phyloP scores from a whole-genome alignment of 2,113 vertebrate genomes.

The Penelope pileata region DNA sequence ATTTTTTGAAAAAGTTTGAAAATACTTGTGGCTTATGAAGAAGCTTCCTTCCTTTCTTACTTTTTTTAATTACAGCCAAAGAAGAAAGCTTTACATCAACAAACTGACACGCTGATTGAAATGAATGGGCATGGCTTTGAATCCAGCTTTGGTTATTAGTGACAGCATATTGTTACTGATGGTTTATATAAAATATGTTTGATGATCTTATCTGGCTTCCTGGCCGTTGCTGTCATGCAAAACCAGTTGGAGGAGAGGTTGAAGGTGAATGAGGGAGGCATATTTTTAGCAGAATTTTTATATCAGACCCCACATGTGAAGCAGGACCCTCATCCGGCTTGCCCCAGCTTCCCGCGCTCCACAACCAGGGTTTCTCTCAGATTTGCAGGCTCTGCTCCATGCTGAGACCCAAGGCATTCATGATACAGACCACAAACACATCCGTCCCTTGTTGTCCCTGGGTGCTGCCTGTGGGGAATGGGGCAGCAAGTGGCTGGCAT shows the following conservation, averaged over 20 bases:
- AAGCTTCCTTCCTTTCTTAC: background rate
- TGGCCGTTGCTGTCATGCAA: background rate
- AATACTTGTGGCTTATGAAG: background rate
- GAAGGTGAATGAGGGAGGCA: background rate
- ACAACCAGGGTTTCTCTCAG: background rate
- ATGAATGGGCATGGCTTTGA: background rate
- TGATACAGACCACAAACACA: background rate
- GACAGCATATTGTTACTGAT: background rate
- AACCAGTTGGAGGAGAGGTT: background rate
- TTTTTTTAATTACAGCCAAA: background rate
- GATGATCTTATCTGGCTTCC: background rate
- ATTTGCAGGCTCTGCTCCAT: background rate
- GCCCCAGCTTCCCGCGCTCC: too few relatives aligned
- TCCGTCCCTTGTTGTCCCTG: background rate
- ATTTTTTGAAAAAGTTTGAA: background rate
- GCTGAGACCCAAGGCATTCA: background rate
- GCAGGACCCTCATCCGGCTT: background rate
- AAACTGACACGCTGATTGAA: background rate
- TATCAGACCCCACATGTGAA: background rate
- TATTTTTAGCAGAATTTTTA: background rate
- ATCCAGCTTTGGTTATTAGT: background rate
- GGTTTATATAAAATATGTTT: background rate
- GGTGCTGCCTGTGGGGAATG: background rate
- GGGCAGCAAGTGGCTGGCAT: background rate
- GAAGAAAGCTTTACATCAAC: background rate